These are phyloP conservation scores for Darevskia nairensis DNA, from an alignment of 2,797 vertebrate genomes.

Conservation along the genomic window DNA sequence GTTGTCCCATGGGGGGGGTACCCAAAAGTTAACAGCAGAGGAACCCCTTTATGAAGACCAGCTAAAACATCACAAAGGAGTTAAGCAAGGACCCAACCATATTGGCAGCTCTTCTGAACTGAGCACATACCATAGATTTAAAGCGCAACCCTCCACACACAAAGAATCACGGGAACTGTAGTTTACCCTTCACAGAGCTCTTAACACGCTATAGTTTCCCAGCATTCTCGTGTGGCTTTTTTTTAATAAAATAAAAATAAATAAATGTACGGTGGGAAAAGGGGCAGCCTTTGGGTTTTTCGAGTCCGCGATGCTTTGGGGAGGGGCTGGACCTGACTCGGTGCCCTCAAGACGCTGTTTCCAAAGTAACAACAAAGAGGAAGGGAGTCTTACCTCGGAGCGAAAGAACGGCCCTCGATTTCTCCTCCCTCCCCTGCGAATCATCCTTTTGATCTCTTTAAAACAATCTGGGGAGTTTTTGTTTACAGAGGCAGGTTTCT, in stretches of 20 bases:
- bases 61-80: not conserved
- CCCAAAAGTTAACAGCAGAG: not conserved
- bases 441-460: not conserved
- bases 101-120: no score
- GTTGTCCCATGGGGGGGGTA: not conserved
- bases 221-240: no score
- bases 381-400: not conserved
- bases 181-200: no score
- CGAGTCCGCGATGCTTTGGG: no score
- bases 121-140: no score
- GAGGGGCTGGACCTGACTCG: not conserved
- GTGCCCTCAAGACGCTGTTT: not conserved
- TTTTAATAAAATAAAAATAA: no score
- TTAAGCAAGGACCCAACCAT: not conserved
- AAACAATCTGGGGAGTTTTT: not conserved
- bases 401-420: not conserved
- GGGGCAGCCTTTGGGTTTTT: no score
- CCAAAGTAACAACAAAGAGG: constrained; percentile 25
- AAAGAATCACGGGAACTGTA: no score
- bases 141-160: no score
- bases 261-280: no score
- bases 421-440: not conserved
- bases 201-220: no score
- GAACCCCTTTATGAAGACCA: not conserved
- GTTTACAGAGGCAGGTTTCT: not conserved